Evolutionary conservation across 2,888 invertebrate species (phyloP).

Genomic region (Magallana nippona): DNA sequence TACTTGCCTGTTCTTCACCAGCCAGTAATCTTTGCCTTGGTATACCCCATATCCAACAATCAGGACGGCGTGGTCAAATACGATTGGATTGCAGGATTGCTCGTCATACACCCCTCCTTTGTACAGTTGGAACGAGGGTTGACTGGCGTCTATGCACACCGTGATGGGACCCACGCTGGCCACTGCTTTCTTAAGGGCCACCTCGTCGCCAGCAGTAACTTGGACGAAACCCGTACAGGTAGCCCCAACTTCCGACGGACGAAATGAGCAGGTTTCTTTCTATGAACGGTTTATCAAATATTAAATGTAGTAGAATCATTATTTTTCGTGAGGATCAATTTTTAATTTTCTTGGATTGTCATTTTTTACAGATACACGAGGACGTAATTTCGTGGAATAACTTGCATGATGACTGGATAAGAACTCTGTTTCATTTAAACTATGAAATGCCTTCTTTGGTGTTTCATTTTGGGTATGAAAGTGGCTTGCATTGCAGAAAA

Average conservation of each 20-base stretch:
- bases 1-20: conserved; percentile 89
- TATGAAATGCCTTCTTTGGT: too few relatives aligned
- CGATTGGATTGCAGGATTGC: conserved; percentile 87
- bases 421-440: too few relatives aligned
- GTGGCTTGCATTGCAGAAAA: too few relatives aligned
- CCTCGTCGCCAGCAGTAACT: conserved; percentile 87
- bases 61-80: conserved; percentile 92
- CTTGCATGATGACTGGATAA: too few relatives aligned
- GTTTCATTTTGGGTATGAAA: too few relatives aligned
- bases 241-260: conserved; percentile 84
- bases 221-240: conserved; percentile 90
- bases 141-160: conserved; percentile 92
- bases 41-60: conserved; percentile 90
- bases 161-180: conserved; percentile 91
- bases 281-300: background rate
- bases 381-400: too few relatives aligned
- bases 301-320: too few relatives aligned
- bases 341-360: too few relatives aligned
- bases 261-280: background rate
- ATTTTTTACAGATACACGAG: too few relatives aligned
- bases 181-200: conserved; percentile 87
- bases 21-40: conserved; percentile 87
- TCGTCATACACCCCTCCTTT: conserved; percentile 86
- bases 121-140: conserved; percentile 85
- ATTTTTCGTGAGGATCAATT: too few relatives aligned